Percentiles rank a stretch among this genome's conserved stretches.
Conservation (phyloP, 2,797 vertebrate species). For the Ciconia nigra region DNA sequence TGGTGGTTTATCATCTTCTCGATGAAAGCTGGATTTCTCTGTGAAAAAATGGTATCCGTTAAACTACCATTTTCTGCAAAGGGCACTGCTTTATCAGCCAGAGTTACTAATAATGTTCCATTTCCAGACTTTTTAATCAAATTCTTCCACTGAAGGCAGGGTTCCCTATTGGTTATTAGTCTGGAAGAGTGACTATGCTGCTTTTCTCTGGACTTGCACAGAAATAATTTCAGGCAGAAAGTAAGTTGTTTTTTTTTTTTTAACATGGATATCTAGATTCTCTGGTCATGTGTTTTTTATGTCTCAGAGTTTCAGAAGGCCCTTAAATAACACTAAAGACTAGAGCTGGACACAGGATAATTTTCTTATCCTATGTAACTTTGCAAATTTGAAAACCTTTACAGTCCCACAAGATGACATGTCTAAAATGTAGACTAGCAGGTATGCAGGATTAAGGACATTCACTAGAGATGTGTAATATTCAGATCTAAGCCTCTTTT, state of each 20-base stretch:
- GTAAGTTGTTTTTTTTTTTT: neutral
- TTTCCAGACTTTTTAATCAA: conserved; percentile 46
- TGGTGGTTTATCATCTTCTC: neutral
- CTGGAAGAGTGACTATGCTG: neutral
- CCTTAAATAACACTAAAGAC: neutral
- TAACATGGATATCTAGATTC: neutral
- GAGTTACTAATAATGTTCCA: conserved; percentile 40
- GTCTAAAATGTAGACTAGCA: neutral
- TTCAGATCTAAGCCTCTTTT: neutral
- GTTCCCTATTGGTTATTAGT: conserved; percentile 21
- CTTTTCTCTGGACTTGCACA: neutral
- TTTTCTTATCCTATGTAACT: neutral
- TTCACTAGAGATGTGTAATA: neutral
- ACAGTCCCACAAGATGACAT: neutral
- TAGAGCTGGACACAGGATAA: neutral
- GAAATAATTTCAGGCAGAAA: neutral
- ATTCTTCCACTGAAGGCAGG: neutral
- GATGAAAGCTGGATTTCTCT: conserved; percentile 36
- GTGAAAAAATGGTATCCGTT: conserved; percentile 11
- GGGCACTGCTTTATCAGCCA: conserved; percentile 28
- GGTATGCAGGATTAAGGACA: neutral
- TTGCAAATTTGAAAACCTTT: neutral
- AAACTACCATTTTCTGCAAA: conserved; percentile 42
- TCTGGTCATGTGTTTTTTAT: neutral
- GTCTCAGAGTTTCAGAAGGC: neutral